Conservation (phyloP, 1,140 invertebrate species). For the Samia ricini region DNA sequence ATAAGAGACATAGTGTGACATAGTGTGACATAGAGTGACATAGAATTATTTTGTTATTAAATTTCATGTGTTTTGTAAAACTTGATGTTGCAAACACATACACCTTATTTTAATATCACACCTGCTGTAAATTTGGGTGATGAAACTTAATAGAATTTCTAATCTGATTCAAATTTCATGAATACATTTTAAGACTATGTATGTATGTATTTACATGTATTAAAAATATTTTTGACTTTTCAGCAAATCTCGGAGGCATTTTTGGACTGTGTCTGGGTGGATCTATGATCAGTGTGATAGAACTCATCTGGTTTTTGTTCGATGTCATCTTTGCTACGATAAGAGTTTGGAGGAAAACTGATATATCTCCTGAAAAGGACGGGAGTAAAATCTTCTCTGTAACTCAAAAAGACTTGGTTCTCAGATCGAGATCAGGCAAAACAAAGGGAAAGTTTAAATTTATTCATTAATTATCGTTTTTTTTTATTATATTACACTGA, state of each 20-base stretch:
- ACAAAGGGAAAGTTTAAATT: constrained; percentile 14
- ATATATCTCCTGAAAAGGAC: background rate
- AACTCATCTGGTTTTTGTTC: constrained; percentile 53
- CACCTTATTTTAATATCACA: too few species aligned
- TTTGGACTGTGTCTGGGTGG: constrained; percentile 70
- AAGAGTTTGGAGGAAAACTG: background rate
- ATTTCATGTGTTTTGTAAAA: too few species aligned
- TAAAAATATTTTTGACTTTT: constrained; percentile 32
- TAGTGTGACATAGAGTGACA: too few species aligned
- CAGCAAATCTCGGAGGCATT: constrained; percentile 71
- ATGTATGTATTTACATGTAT: too few species aligned
- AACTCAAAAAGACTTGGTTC: constrained; percentile 5
- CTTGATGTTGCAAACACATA: too few species aligned
- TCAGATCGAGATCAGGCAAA: background rate
- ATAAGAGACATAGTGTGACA: too few species aligned
- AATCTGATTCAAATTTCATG: too few species aligned
- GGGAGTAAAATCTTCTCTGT: constrained; percentile 11
- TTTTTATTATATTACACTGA: too few species aligned
- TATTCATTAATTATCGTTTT: background rate
- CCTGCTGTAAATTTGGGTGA: too few species aligned
- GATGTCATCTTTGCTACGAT: constrained; percentile 29
- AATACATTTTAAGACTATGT: too few species aligned
- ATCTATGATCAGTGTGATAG: constrained; percentile 70
- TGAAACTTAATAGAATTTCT: too few species aligned
- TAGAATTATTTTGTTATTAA: too few species aligned